Base-by-base conservation (phyloP, 2,888 invertebrate species). In the Odontocolon sp. region DNA sequence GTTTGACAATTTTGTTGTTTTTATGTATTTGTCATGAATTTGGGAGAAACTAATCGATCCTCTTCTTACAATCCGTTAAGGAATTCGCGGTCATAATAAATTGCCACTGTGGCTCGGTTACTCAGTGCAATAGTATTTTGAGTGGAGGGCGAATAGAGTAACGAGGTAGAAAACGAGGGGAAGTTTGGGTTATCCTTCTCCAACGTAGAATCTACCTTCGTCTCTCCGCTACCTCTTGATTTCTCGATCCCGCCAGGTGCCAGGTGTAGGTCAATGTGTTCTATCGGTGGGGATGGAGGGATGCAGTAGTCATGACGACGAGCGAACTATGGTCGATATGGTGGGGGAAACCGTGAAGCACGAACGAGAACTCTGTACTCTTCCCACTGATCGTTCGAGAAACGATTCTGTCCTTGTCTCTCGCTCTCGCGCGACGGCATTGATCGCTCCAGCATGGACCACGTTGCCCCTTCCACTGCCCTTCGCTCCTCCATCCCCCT, bases 301-400 rank as follows among this genome's bases (percentile, higher is more conserved):
- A 88, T 87, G 86, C 86, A 83, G 89, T 90, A 83, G 86, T 70
- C 87, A 89, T 89, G 87, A 81, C 77, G 79, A 90, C 89, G 72
- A 45, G 77, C 52, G 67, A 50, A 63, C 74, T 47, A 14, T 21
- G 21, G 38, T 42, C 47, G 78, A 78, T n/a, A n/a, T n/a, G n/a
- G 87, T 82, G 84, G 86, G 86, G 84, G 77, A 77, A 81, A 56
- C 33, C 47, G 66, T 57, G 36, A 36, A 11, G 36, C 50, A 50
- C 50, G 50, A 50, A 64, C 50, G 26, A n/a, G 18, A 36, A n/a
- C n/a, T 50, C 36, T 21, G 4, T 3, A 21, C 64, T 64, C 26
- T 36, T 38, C 57, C 9, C 16, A 18, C 68, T 47, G 47, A 36
- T 56, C 61, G 31, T 47, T 16, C 3, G 4, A 23, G 21, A 63